A percentile compares a stretch with the other conserved stretches of the same genome.
These are phyloP conservation scores for Paguma larvata DNA, from an alignment of 2,797 vertebrate species.

Conservation along the genomic window DNA sequence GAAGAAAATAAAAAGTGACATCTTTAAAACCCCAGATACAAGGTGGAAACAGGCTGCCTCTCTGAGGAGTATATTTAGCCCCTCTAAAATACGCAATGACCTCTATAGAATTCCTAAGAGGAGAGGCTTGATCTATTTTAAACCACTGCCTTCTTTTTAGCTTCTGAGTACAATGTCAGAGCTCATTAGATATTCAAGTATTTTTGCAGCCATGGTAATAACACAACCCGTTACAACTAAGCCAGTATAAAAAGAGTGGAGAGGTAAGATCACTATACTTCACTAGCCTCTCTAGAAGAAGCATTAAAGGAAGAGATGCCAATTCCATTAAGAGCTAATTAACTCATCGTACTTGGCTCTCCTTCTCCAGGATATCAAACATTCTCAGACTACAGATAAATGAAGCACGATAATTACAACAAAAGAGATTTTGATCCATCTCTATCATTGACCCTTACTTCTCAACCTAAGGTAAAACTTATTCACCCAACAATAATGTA, in stretches of 20 bases:
- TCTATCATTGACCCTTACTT: background rate
- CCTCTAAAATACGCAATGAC: background rate
- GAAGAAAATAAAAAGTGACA: slow-evolving; percentile 54
- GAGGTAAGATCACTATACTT: background rate
- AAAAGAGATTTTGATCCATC: background rate
- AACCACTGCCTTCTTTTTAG: slow-evolving; percentile 31
- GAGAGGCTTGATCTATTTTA: slow-evolving; percentile 66
- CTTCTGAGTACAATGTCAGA: slow-evolving; percentile 47
- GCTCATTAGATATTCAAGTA: slow-evolving; percentile 19
- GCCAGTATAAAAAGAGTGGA: background rate
- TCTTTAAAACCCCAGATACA: slow-evolving; percentile 60
- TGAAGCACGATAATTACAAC: background rate
- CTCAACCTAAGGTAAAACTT: background rate
- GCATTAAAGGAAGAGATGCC: background rate
- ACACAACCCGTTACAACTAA: background rate
- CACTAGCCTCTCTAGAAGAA: background rate
- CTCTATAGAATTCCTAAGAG: slow-evolving; percentile 59
- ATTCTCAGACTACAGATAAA: background rate
- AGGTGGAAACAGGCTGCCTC: slow-evolving; percentile 3
- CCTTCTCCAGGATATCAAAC: background rate
- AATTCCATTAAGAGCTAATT: slow-evolving; percentile 20
- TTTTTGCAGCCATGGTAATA: slow-evolving; percentile 16
- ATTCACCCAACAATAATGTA: background rate
- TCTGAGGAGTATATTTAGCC: slow-evolving; percentile 61
- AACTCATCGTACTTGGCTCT: background rate